These are phyloP conservation scores for Encarsia formosa DNA, from an alignment of 2,888 invertebrate species.

Conservation along the genomic window DNA sequence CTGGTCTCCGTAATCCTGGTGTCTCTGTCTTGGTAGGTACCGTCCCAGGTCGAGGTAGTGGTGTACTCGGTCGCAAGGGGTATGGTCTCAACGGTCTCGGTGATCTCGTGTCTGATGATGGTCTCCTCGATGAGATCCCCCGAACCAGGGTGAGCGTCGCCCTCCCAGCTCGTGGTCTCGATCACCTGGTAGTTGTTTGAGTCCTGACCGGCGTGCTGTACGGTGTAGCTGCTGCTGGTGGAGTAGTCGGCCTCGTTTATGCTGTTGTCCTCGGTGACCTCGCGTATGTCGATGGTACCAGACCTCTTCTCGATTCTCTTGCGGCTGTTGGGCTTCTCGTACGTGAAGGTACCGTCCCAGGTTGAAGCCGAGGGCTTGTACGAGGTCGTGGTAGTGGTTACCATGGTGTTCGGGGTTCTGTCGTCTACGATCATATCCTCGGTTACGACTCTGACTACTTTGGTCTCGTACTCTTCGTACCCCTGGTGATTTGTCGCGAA, in stretches of 20 bases:
- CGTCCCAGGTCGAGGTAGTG: constrained; percentile 36
- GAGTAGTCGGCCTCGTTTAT: constrained; percentile 18
- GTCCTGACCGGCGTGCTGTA: constrained; percentile 8
- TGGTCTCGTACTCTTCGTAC: constrained; percentile 17
- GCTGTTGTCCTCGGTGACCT: constrained; percentile 33
- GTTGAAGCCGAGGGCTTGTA: constrained; percentile 40
- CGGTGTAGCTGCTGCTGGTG: constrained; percentile 10
- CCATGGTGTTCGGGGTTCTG: not conserved
- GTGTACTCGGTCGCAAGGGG: not conserved
- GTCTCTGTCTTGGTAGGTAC: constrained; percentile 35
- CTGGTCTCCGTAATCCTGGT: constrained; percentile 21
- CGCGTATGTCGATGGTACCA: constrained; percentile 37
- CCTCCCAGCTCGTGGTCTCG: not conserved
- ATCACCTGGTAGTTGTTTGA: not conserved
- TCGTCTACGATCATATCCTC: constrained; percentile 12
- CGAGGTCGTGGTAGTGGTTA: constrained; percentile 16
- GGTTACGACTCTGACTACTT: too few species aligned
- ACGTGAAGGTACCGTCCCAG: constrained; percentile 59
- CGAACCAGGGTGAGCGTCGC: not conserved
- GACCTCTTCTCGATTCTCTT: constrained; percentile 25
- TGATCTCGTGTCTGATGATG: not conserved
- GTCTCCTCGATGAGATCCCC: not conserved
- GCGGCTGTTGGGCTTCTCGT: constrained; percentile 50
- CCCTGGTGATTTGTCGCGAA: not conserved
- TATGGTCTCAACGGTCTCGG: not conserved